Base-by-base conservation (phyloP, 2,888 invertebrate species). In the Ophion obscuratus region DNA sequence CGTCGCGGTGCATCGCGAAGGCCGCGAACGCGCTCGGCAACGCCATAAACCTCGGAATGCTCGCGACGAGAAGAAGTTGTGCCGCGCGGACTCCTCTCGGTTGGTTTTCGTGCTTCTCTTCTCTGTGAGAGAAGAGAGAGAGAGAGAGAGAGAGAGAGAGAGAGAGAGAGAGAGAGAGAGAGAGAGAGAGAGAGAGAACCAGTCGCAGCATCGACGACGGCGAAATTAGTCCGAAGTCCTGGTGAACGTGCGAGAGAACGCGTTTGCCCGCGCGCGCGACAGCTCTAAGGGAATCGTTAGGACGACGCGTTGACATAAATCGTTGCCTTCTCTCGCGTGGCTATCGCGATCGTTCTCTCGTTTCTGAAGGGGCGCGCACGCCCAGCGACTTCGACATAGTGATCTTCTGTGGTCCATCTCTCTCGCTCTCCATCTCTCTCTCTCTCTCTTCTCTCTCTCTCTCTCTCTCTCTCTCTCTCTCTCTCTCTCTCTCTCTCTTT, bases 241-340 rank as follows among this genome's bases (percentile, higher is more conserved):
- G 70, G 75, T 44, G 44, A 14, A 61, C 62, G 71, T 62, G 71
- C 80, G 62, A 80, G 44, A 68, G 67, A 68, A 40, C 20, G 47
- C 44, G 64, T 14, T 20, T 24, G 64, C 76, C 64, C 14, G 24
- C 57, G 71, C 79, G 27, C 61, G 64, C 84, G 86, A 84, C 86
- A 84, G 84, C 79, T 87, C 84, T 87, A 84, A 86, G 83, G 84
- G 80, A 87, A 86, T 86, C 81, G 84, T 86, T 85, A 83, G 82
- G 79, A 68, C 68, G 84, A 81, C 80, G 87, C 84, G 87, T 87
- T 87, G 87, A 87, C 87, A 87, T 87, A 87, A 87, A 87, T 87
- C 87, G 87, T 87, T 84, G 81, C 81, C 75, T 53, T 64, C 61
- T 74, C 75, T 81, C 81, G 47, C 47, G 62, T 67, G 75, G 68